Base-by-base conservation (phyloP, 2,888 invertebrate species). In the Lumbricus terrestris region DNA sequence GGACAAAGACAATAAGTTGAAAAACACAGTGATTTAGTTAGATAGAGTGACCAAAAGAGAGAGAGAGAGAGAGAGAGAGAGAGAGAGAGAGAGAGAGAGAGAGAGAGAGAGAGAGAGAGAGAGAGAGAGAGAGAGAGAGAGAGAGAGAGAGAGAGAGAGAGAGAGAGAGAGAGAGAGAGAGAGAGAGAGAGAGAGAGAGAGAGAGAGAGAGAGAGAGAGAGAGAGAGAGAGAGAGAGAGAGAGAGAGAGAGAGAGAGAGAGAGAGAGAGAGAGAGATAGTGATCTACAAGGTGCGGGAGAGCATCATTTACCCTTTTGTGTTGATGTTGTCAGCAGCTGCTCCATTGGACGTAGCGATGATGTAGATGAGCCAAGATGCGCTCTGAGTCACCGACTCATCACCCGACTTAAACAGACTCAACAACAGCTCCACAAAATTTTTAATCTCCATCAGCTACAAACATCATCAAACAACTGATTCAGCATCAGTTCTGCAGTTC, bases 301-400 rank as follows among this genome's bases (percentile, higher is more conserved):
- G 29, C n/a, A 11, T 69, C 69, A 82, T 35, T 37, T 85, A 95
- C 95, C 94, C 94, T 37, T 93, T 92, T 92, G 93, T 93, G 92
- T 94, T 94, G 88, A 95, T 94, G 91, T 95, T 94, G 88, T 92
- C 92, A 34, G 95, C 94, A 54, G 94, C 94, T 29, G 93, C 93
- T 91, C 94, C 94, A 92, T 95, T 95, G 8, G 69, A 69, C 69
- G 93, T 93, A 69, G 94, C 94, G 92, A 93, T 93, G 11, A 94
- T 94, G 37, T 93, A 94, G 88, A 95, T 92, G 23, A 95, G 94
- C 95, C 95, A 95, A 89, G 95, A 94, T 82, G 94, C 94, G 92
- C 94, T 94, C 33, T 94, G 91, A 88, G 94, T 91, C 33, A 95
- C 94, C 40, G 94, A 94, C 93, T 94, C 94, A 85, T 85, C 85